These are phyloP conservation scores for Ictalurus furcatus DNA, from an alignment of 2,113 vertebrate genomes.

Conservation along the genomic window DNA sequence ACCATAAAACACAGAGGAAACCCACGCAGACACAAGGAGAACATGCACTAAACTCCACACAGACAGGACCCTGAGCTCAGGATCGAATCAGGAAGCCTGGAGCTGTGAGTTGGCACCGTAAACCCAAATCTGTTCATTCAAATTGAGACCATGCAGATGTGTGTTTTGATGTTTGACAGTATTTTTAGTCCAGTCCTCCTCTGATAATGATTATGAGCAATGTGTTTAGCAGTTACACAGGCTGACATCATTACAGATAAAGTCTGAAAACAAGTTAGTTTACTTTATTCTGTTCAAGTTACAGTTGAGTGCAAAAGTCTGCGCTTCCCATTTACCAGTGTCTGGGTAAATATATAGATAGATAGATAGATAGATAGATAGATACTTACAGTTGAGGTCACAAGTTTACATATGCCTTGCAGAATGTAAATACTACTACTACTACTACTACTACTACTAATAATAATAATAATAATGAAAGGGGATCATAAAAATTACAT, in stretches of 20 bases:
- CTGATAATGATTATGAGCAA: not conserved
- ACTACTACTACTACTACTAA: too few species aligned
- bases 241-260: not conserved
- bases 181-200: not conserved
- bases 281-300: not conserved
- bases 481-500: too few species aligned
- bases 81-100: not conserved
- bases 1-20: not conserved
- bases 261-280: not conserved
- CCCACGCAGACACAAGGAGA: not conserved
- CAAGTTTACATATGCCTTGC: too few species aligned
- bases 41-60: not conserved
- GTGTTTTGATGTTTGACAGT: not conserved
- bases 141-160: not conserved
- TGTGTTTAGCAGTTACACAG: not conserved
- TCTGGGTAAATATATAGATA: not conserved
- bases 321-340: not conserved
- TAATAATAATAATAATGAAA: too few species aligned
- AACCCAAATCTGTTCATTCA: not conserved
- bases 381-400: not conserved
- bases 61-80: not conserved
- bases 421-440: too few species aligned
- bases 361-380: too few species aligned
- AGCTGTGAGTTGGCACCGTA: not conserved
- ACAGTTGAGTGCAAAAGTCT: not conserved